Conservation (phyloP, 2,797 vertebrate species). For the Stomatorhinus walkeri region DNA sequence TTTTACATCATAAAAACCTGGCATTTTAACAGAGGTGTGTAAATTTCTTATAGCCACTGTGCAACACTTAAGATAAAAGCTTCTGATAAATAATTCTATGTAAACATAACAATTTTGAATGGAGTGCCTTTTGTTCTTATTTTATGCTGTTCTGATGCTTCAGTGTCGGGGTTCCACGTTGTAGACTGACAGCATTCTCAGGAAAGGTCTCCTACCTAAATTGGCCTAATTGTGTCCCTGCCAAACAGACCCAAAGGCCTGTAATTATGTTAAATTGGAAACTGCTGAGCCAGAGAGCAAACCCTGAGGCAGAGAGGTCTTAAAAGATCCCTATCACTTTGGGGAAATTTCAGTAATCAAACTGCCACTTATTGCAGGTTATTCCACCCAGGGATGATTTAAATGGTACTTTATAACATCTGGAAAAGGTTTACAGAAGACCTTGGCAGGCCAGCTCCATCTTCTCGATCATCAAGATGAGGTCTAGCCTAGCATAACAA, state of each 20-base stretch:
- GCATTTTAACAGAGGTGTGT: not conserved
- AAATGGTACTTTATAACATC: conserved; percentile 24
- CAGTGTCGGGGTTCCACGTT: not conserved
- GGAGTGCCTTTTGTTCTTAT: not conserved
- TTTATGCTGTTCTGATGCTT: conserved; percentile 1
- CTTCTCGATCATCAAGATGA: not conserved
- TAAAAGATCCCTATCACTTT: not conserved
- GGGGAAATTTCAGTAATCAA: conserved; percentile 24
- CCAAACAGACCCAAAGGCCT: conserved; percentile 27
- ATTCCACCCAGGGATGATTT: conserved; percentile 17
- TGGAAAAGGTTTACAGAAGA: not conserved
- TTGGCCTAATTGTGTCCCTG: conserved; percentile 11
- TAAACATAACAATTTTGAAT: not conserved
- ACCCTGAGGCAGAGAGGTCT: not conserved
- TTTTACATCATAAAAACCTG: not conserved
- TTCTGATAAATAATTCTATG: not conserved
- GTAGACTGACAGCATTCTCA: not conserved
- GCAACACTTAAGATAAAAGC: not conserved
- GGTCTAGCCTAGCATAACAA: not conserved
- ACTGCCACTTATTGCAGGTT: conserved; percentile 15
- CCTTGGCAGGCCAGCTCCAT: not conserved
- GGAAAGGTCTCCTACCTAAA: conserved; percentile 12
- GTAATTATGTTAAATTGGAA: conserved; percentile 37
- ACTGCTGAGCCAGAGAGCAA: conserved; percentile 25
- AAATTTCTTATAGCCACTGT: not conserved